A percentile compares a stretch with the other conserved stretches of the same genome.
phyloP scores from a whole-genome alignment of 2,797 vertebrate genomes.

The Sciurus carolinensis region DNA sequence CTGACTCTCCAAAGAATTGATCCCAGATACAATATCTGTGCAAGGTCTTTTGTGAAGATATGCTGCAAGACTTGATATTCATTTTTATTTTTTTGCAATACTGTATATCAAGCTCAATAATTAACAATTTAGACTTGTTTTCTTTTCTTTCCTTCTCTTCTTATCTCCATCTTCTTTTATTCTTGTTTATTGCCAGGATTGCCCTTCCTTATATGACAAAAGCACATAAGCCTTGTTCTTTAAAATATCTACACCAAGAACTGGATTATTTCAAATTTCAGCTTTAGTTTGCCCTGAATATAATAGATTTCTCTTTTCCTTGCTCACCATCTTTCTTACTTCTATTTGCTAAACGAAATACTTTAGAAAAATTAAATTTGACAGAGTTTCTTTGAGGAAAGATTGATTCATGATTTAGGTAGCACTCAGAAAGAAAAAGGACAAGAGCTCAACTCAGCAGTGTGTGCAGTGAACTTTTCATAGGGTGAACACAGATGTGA shows the following conservation, averaged over 20 bases:
- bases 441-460: not conserved
- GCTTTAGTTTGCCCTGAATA: not conserved
- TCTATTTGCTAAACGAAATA: not conserved
- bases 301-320: not conserved
- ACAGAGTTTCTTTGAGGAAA: not conserved
- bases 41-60: not conserved
- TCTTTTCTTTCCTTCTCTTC: not conserved
- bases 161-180: not conserved
- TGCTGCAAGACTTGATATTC: not conserved
- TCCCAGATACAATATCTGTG: not conserved
- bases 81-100: not conserved
- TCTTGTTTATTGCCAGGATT: not conserved
- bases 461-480: not conserved
- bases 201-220: not conserved
- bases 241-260: not conserved
- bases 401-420: not conserved
- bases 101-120: not conserved
- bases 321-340: not conserved
- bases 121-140: not conserved
- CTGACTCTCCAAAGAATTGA: not conserved
- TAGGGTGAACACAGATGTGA: not conserved
- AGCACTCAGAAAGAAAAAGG: not conserved
- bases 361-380: not conserved
- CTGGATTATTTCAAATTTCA: not conserved
- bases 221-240: not conserved